phyloP scores from a whole-genome alignment of 2,888 invertebrate species.

The Glomeris marginata region DNA sequence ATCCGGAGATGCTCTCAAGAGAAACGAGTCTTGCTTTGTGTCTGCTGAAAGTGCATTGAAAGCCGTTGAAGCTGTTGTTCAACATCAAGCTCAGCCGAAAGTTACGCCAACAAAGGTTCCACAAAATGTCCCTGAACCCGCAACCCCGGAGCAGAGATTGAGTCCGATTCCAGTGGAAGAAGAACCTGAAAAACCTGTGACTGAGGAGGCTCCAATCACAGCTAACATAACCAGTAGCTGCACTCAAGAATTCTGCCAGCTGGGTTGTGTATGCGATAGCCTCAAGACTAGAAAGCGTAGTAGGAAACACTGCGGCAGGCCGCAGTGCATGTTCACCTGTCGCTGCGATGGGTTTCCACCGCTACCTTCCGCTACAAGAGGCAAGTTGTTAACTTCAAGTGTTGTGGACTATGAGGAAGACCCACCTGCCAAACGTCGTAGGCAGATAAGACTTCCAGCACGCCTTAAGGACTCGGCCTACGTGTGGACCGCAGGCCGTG shows the following conservation, averaged over 20 bases:
- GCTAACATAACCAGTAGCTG: conserved; percentile 29
- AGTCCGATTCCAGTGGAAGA: too few relatives aligned
- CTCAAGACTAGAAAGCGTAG: conserved; percentile 15
- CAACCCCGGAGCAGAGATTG: too few relatives aligned
- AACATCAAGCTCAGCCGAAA: not conserved
- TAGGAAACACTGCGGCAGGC: conserved; percentile 44
- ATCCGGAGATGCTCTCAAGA: too few relatives aligned
- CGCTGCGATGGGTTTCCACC: conserved; percentile 24
- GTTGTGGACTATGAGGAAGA: conserved; percentile 1
- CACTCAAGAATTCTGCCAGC: conserved; percentile 39
- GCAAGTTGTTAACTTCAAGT: not conserved
- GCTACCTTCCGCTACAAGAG: too few relatives aligned
- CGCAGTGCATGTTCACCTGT: conserved; percentile 46
- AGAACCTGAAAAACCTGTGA: too few relatives aligned
- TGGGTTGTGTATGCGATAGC: conserved; percentile 53
- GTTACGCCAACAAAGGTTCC: not conserved
- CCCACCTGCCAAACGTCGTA: conserved; percentile 5
- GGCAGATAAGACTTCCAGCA: conserved; percentile 12
- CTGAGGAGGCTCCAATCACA: too few relatives aligned
- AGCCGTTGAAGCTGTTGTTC: too few relatives aligned
- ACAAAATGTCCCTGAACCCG: too few relatives aligned
- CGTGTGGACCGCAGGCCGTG: conserved; percentile 4
- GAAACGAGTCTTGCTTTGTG: too few relatives aligned
- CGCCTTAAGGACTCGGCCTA: conserved; percentile 13
- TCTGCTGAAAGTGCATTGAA: too few relatives aligned